Evolutionary conservation across 2,888 invertebrate species (phyloP).

Genomic region (Atethmia centrago): DNA sequence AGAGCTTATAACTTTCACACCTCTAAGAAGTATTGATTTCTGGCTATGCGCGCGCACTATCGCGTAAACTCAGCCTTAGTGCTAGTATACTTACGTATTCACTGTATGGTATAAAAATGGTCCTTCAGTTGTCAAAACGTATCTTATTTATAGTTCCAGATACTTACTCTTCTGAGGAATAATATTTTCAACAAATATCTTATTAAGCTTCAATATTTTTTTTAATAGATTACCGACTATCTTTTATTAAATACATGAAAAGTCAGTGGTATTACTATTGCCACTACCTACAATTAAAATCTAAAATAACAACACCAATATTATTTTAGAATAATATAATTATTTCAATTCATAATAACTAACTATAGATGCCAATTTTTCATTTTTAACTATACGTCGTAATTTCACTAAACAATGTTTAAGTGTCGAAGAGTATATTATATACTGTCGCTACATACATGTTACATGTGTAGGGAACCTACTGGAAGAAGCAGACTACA

Average conservation of each 20-base stretch:
- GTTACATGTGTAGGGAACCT: conserved; percentile 53
- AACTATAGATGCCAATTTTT: conserved; percentile 89
- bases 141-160: no score
- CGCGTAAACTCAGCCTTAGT: background rate
- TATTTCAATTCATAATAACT: conserved; percentile 90
- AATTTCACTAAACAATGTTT: conserved; percentile 84
- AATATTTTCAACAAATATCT: background rate
- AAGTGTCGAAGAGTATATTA: conserved; percentile 74
- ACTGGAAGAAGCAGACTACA: conserved; percentile 36
- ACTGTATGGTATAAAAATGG: background rate
- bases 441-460: conserved; percentile 76
- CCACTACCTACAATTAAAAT: conserved; percentile 35
- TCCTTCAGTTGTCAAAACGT: background rate
- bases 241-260: background rate
- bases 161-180: conserved; percentile 9
- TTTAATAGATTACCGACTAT: background rate
- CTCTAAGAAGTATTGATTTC: background rate
- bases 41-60: background rate
- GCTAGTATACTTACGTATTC: conserved; percentile 33
- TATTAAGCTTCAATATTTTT: background rate
- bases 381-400: conserved; percentile 84
- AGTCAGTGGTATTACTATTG: background rate
- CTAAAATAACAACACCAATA: conserved; percentile 86
- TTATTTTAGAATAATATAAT: conserved; percentile 91
- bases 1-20: background rate